These are phyloP conservation scores for Porites australiensis DNA, from an alignment of 64 coral and sea anemone species.

Conservation along the genomic window DNA sequence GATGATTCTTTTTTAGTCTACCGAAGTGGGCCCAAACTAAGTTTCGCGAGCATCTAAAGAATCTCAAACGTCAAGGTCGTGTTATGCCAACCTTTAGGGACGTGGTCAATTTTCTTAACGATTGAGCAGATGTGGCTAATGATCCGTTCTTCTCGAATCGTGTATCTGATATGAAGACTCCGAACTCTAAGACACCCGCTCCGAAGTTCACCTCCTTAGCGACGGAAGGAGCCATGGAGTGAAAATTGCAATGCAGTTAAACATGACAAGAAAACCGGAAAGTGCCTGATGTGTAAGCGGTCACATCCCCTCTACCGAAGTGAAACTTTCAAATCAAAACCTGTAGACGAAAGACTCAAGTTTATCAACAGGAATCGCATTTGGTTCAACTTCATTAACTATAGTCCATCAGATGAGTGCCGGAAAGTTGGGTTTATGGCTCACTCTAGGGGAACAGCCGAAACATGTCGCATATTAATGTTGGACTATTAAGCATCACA, in stretches of 20 bases:
- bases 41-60: slow-evolving; percentile 30
- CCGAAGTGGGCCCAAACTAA: slow-evolving; percentile 24
- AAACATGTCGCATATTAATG: too few relatives aligned
- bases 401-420: too few relatives aligned
- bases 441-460: background rate
- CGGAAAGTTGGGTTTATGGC: slow-evolving; percentile 10
- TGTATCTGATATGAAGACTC: too few relatives aligned
- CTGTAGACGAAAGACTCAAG: slow-evolving; percentile 26
- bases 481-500: too few relatives aligned
- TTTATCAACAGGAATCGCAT: slow-evolving; percentile 15
- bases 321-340: slow-evolving; percentile 34
- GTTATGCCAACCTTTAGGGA: slow-evolving; percentile 11
- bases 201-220: background rate
- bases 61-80: background rate
- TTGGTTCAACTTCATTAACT: slow-evolving; percentile 56
- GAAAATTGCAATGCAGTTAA: background rate
- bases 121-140: slow-evolving; percentile 17
- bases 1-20: slow-evolving; percentile 33
- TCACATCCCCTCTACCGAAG: slow-evolving; percentile 42
- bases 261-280: background rate
- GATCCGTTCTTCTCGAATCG: slow-evolving; percentile 13
- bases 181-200: background rate
- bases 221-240: background rate
- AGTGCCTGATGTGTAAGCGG: slow-evolving; percentile 8
- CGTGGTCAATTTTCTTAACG: slow-evolving; percentile 11